These are phyloP conservation scores for Bombus sibiricus DNA, from an alignment of 1,140 invertebrate genomes.

Conservation along the genomic window DNA sequence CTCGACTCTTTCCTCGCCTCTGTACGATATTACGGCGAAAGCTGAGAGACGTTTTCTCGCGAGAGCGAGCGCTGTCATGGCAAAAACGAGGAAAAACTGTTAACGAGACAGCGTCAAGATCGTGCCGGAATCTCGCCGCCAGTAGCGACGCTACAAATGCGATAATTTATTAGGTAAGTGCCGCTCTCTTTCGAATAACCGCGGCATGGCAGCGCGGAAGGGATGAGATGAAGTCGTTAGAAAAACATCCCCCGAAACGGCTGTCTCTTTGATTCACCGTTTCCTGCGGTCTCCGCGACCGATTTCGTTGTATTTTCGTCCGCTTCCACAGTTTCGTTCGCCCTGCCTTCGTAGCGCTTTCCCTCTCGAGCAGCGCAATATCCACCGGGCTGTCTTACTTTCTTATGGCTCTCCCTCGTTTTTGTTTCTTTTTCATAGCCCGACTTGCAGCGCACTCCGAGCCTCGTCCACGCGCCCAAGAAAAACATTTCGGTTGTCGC, in stretches of 20 bases:
- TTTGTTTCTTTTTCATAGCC: slow-evolving; percentile 32
- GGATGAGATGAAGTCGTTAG: slow-evolving; percentile 64
- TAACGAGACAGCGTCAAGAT: neutral
- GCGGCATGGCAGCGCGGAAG: slow-evolving; percentile 3
- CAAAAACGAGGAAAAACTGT: neutral
- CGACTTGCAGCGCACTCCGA: neutral
- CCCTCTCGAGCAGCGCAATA: slow-evolving; percentile 26
- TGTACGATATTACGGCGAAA: too few species aligned
- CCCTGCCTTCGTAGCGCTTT: slow-evolving; percentile 42
- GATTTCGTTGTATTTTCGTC: slow-evolving; percentile 74
- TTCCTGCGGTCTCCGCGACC: slow-evolving; percentile 67
- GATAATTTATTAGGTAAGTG: slow-evolving; percentile 19
- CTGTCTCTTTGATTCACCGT: slow-evolving; percentile 78
- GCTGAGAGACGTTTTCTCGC: too few species aligned
- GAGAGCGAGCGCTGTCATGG: too few species aligned
- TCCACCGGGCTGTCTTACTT: slow-evolving; percentile 43
- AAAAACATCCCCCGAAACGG: slow-evolving; percentile 65
- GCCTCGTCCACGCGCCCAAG: slow-evolving; percentile 58
- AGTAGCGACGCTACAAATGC: slow-evolving; percentile 13
- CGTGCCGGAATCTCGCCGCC: neutral
- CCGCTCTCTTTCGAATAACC: neutral
- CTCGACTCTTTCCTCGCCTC: too few species aligned
- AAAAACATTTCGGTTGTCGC: slow-evolving; percentile 48
- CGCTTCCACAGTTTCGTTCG: slow-evolving; percentile 49
- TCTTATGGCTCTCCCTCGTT: slow-evolving; percentile 34